A percentile compares a stretch with the other conserved stretches of the same genome.
Conservation (phyloP, 1,140 invertebrate genomes). For the Meloidogyne hapla region DNA sequence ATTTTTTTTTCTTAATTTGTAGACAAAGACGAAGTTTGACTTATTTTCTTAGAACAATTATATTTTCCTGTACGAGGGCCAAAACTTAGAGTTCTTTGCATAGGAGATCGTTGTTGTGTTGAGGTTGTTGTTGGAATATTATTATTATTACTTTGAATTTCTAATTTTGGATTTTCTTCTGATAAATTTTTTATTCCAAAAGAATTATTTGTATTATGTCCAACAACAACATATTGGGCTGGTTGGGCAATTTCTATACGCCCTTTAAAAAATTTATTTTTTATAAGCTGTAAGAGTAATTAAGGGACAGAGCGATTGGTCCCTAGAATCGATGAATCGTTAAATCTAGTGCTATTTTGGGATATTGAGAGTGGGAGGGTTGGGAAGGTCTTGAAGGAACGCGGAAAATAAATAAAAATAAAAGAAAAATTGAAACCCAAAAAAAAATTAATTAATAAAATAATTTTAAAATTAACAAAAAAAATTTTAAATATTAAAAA, state of each 20-base stretch:
- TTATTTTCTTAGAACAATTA: slow-evolving; percentile 14
- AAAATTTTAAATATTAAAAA: too few relatives aligned
- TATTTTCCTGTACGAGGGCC: slow-evolving; percentile 18
- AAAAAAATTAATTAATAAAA: too few relatives aligned
- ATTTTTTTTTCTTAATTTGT: not conserved
- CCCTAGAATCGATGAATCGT: too few relatives aligned
- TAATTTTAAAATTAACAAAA: too few relatives aligned
- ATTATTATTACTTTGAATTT: not conserved
- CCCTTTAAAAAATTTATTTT: not conserved
- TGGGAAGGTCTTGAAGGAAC: too few relatives aligned
- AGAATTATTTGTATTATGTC: not conserved
- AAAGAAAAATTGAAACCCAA: too few relatives aligned
- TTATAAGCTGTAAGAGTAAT: not conserved
- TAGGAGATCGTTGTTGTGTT: not conserved
- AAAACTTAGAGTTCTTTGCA: slow-evolving; percentile 20
- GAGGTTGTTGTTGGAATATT: not conserved
- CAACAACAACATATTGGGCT: not conserved
- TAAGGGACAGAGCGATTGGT: too few relatives aligned
- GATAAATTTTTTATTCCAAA: not conserved
- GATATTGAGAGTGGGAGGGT: too few relatives aligned
- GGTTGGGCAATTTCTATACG: slow-evolving; percentile 3
- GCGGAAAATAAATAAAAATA: too few relatives aligned
- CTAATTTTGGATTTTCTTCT: not conserved
- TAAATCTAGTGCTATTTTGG: too few relatives aligned
- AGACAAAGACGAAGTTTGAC: slow-evolving; percentile 6